Conservation (phyloP, 2,797 vertebrate genomes). For the Discoglossus pictus region DNA sequence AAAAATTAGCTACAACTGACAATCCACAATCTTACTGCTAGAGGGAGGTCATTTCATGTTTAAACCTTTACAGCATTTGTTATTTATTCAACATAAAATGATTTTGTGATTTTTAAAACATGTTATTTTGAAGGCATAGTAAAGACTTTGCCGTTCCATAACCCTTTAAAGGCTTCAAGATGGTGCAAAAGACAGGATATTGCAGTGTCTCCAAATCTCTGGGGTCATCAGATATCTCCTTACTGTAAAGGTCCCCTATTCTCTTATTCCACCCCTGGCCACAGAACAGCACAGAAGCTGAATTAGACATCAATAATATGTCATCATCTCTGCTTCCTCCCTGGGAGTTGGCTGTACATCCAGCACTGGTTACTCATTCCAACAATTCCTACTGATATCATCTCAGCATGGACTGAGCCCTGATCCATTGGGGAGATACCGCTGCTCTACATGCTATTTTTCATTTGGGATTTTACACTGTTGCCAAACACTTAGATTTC, state of each 20-base stretch:
- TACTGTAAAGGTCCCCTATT: background rate
- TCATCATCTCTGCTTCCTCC: constrained; percentile 6
- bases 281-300: constrained; percentile 2
- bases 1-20: too few species aligned
- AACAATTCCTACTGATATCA: background rate
- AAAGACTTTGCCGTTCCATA: too few species aligned
- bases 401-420: background rate
- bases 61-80: too few species aligned
- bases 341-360: constrained; percentile 3
- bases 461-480: background rate
- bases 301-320: background rate
- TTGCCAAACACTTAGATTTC: constrained; percentile 3
- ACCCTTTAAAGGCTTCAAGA: too few species aligned
- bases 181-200: too few species aligned
- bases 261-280: background rate
- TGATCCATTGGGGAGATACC: constrained; percentile 13
- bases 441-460: background rate
- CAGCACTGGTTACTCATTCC: background rate
- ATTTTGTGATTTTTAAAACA: too few species aligned
- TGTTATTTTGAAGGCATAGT: too few species aligned
- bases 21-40: too few species aligned
- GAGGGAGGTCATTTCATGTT: too few species aligned
- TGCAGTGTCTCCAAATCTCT: too few species aligned
- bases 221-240: background rate
- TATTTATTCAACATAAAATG: too few species aligned